Evolutionary conservation across 2,797 vertebrate species (phyloP).

Genomic region (Coregonus suidteri): DNA sequence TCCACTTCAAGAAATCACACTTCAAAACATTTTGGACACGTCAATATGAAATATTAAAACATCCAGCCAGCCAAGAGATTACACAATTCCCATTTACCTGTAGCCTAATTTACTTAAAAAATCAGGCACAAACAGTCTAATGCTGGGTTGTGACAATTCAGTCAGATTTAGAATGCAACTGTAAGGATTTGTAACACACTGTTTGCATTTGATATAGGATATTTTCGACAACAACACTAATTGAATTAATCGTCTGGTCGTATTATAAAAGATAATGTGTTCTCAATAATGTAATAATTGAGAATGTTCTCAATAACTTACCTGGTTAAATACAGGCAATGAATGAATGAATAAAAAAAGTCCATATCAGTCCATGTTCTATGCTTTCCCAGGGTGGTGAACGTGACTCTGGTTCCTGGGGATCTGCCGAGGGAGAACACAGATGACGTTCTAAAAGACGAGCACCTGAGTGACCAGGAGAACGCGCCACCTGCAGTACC

Average conservation of each 20-base stretch:
- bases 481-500: constrained; percentile 84
- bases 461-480: constrained; percentile 89
- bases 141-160: not conserved
- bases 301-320: not conserved
- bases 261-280: too few relatives aligned
- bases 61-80: not conserved
- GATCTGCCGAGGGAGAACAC: constrained; percentile 87
- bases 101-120: not conserved
- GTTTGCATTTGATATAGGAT: not conserved
- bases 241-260: too few relatives aligned
- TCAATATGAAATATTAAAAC: not conserved
- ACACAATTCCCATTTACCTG: not conserved
- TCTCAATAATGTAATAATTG: too few relatives aligned
- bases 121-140: not conserved
- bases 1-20: not conserved
- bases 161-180: not conserved
- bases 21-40: not conserved
- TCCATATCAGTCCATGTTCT: not conserved
- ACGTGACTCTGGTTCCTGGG: constrained; percentile 82
- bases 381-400: constrained; percentile 76
- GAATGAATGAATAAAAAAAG: not conserved
- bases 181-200: not conserved
- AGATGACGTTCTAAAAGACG: constrained; percentile 86
- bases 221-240: too few relatives aligned
- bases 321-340: not conserved